Evolutionary conservation across 2,113 vertebrate species (phyloP).

Genomic region (Platycercus adscitus): DNA sequence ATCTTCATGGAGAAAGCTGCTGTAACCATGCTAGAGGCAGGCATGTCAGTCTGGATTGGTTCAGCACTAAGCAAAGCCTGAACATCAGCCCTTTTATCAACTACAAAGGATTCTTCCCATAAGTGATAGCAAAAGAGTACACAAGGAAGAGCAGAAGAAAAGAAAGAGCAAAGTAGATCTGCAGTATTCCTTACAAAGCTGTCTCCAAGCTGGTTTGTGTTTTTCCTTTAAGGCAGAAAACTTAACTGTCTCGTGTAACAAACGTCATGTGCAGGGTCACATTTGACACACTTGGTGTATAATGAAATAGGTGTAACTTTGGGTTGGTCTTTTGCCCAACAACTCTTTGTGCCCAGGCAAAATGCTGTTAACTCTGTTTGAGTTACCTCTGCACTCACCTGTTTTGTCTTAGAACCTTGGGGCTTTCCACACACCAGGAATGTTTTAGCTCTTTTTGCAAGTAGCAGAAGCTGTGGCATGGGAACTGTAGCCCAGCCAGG

Average conservation of each 20-base stretch:
- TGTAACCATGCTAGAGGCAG: not conserved
- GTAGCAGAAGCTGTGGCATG: not conserved
- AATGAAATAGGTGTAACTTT: not conserved
- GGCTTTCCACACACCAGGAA: not conserved
- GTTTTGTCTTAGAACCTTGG: not conserved
- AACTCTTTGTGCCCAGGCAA: not conserved
- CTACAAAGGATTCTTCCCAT: not conserved
- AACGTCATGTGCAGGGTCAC: not conserved
- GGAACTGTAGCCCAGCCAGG: not conserved
- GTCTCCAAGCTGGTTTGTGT: not conserved
- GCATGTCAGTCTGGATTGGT: not conserved
- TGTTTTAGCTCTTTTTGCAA: not conserved
- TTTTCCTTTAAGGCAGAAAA: not conserved
- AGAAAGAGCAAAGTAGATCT: not conserved
- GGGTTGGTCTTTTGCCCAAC: not conserved
- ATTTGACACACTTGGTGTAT: not conserved
- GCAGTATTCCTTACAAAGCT: not conserved
- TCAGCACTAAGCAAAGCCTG: not conserved
- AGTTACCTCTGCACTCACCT: not conserved
- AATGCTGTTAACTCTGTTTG: not conserved
- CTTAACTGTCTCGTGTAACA: not conserved
- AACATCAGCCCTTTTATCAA: not conserved
- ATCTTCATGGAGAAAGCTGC: not conserved
- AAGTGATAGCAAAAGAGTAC: not conserved
- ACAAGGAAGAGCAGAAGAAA: not conserved